Evolutionary conservation across 2,797 vertebrate genomes (phyloP), one percentile per base, ranked within the genome.

Genomic region (Sandelia bainsii): DNA sequence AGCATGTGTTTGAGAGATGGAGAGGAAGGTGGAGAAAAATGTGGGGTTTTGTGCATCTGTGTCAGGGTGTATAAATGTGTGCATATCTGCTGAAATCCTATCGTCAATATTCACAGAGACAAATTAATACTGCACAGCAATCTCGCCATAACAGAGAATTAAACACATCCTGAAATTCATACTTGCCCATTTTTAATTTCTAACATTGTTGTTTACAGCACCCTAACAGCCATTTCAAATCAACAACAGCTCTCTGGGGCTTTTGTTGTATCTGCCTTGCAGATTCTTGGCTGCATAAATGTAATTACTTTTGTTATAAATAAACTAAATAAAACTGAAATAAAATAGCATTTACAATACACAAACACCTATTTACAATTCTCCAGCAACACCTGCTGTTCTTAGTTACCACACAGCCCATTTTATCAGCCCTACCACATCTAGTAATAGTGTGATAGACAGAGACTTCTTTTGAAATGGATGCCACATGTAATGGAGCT

Each of bases 401-500:
- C 74, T 80, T 78, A 69, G 77, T 77, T 62, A 86, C 66, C 22
- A 23, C 64, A 3, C 66, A 25, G 63, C 64, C 70, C 61, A 17
- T 73, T 68, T 63, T 64, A 81, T 81, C 80, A 71, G 80, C 85
- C 65, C 72, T 8, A 59, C 64, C 69, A 60, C 79, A 2, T 84
- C 62, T 46, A 85, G 62, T 71, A 78, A 80, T 67, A 68, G 62
- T 77, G 77, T 67, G 40, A 50, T 22, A 72, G 68, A 80, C 75
- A 64, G 37, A 4, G 63, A 62, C 49, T 59, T 52, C 51, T 49
- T 83, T 59, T 51, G 52, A 78, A 91, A 89, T 85, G 77, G 90
- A 87, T 83, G 77, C 75, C 63, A 76, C 85, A 82, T 75, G 90
- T 82, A 85, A 84, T 89, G 72, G 82, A 83, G 83, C 88, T 76